These are phyloP conservation scores for Rhinoptilus africanus DNA, from an alignment of 2,113 vertebrate species.

Conservation along the genomic window DNA sequence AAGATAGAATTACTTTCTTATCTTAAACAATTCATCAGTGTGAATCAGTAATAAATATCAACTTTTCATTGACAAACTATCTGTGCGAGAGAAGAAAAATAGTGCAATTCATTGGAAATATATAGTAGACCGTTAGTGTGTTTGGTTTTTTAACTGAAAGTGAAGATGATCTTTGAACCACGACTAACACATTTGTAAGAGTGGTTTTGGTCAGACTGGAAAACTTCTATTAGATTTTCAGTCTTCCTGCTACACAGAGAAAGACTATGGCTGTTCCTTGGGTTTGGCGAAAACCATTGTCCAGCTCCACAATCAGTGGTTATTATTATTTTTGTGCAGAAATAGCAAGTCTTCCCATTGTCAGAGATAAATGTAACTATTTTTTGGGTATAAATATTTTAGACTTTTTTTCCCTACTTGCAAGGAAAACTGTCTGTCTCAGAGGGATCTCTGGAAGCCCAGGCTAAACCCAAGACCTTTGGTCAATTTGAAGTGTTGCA, in stretches of 20 bases:
- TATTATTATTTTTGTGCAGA: neutral
- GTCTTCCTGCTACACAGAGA: neutral
- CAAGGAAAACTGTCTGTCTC: neutral
- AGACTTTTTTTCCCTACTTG: neutral
- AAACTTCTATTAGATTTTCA: neutral
- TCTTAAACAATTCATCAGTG: neutral
- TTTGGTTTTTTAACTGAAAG: neutral
- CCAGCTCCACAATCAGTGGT: neutral
- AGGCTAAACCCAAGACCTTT: neutral
- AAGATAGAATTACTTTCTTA: neutral
- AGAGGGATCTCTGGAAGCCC: neutral
- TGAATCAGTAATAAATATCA: neutral
- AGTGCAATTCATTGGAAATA: neutral
- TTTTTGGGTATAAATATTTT: neutral
- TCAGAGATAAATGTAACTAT: neutral
- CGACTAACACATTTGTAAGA: neutral
- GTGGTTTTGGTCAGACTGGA: neutral
- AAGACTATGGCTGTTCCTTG: neutral
- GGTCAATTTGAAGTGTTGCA: neutral
- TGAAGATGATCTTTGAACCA: neutral
- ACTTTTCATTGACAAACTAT: neutral
- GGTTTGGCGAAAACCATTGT: neutral
- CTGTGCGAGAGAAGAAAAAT: neutral
- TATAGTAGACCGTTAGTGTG: fast-evolving
- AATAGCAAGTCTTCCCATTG: neutral